Percentiles rank a stretch among this genome's conserved stretches.
These are phyloP conservation scores for Drosophila suzukii DNA, from an alignment of 1,140 invertebrate species.

Conservation along the genomic window DNA sequence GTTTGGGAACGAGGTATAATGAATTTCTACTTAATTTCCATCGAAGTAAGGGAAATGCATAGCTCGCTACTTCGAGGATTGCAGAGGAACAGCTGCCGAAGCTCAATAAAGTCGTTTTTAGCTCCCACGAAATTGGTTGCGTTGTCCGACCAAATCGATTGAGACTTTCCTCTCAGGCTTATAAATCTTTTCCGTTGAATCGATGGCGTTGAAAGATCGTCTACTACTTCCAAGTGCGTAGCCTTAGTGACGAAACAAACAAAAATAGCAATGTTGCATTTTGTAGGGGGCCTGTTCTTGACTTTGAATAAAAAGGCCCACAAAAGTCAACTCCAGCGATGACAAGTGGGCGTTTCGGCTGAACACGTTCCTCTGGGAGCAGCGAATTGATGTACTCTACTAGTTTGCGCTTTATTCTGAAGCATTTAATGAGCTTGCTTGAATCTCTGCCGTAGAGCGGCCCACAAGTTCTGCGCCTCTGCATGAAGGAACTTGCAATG, in stretches of 20 bases:
- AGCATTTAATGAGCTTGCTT: slow-evolving; percentile 76
- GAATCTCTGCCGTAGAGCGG: slow-evolving; percentile 11
- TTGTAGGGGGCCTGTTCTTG: not conserved
- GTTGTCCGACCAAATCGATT: no score
- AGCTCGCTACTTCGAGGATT: no score
- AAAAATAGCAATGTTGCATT: not conserved
- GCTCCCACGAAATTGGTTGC: no score
- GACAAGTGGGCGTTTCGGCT: not conserved
- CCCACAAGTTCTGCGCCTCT: not conserved
- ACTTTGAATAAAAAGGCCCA: not conserved
- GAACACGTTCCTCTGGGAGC: slow-evolving; percentile 45
- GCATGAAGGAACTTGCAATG: not conserved
- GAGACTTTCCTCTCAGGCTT: no score
- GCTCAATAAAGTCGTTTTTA: no score
- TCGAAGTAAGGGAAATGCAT: no score
- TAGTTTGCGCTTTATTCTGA: slow-evolving; percentile 39
- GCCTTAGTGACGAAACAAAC: slow-evolving; percentile 7
- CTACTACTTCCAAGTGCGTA: slow-evolving; percentile 11
- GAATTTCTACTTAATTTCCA: no score
- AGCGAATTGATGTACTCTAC: slow-evolving; percentile 71
- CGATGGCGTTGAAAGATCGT: not conserved
- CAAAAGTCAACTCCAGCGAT: not conserved
- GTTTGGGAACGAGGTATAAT: no score
- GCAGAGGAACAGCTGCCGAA: no score
- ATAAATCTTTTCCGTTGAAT: not conserved